Conservation (phyloP, 2,797 vertebrate species). For the Hafferia zeledoni region DNA sequence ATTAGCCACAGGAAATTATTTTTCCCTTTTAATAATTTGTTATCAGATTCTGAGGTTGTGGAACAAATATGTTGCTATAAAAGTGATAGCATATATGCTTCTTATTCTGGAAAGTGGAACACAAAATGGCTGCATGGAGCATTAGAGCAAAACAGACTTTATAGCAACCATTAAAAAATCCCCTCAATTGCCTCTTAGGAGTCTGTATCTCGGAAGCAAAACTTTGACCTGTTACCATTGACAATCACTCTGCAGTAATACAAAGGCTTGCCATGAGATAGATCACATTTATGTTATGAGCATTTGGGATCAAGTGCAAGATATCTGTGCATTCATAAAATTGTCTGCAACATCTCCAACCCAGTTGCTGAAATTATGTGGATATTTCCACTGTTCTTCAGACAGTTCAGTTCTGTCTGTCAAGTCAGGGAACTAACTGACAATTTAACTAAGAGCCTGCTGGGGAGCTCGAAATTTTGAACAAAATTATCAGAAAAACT, state of each 20-base stretch:
- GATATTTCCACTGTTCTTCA: neutral
- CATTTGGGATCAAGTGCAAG: neutral
- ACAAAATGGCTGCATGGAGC: constrained; percentile 28
- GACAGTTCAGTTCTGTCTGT: neutral
- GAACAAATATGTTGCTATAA: constrained; percentile 58
- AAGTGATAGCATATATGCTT: neutral
- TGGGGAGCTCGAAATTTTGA: neutral
- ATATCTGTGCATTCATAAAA: neutral
- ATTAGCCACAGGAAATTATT: constrained; percentile 12
- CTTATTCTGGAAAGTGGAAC: constrained; percentile 55
- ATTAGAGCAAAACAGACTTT: constrained; percentile 52
- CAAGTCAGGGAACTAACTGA: neutral
- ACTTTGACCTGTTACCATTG: neutral
- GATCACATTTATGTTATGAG: neutral
- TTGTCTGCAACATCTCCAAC: neutral
- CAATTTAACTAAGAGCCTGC: neutral
- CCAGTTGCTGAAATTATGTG: neutral
- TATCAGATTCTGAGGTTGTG: neutral
- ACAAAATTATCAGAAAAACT: neutral
- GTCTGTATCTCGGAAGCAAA: constrained; percentile 19
- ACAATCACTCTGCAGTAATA: constrained; percentile 20
- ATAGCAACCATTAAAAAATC: constrained; percentile 37
- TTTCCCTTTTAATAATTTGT: constrained; percentile 35
- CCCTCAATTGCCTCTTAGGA: constrained; percentile 23
- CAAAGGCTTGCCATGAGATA: neutral